Evolutionary conservation across 2,797 vertebrate species (phyloP).

Genomic region (Scomberomorus guttatus): DNA sequence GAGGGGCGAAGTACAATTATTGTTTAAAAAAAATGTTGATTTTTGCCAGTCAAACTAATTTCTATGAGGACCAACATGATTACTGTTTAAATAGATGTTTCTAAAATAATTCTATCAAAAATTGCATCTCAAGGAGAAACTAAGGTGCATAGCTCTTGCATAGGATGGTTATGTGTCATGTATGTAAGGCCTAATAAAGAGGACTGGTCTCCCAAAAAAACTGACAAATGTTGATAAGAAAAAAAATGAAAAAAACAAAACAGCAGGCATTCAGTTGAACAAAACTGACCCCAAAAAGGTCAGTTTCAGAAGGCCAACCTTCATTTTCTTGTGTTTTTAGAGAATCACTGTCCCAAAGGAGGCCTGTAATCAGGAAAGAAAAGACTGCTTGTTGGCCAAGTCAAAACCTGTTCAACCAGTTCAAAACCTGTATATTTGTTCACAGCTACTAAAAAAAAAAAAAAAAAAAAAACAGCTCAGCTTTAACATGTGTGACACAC

Average conservation of each 20-base stretch:
- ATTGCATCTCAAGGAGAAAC: no score
- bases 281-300: background rate
- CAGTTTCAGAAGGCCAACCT: background rate
- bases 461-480: conserved; percentile 23
- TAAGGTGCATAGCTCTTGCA: background rate
- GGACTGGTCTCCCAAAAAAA: no score
- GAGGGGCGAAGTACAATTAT: no score
- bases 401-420: conserved; percentile 48
- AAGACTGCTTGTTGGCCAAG: background rate
- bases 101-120: no score
- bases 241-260: background rate
- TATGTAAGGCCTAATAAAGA: background rate
- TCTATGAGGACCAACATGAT: no score
- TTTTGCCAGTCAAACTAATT: no score
- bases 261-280: background rate
- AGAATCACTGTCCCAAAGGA: background rate
- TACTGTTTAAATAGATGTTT: no score
- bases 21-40: no score
- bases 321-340: background rate
- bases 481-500: background rate
- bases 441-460: background rate
- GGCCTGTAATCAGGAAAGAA: background rate
- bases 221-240: background rate
- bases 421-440: conserved; percentile 33
- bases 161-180: background rate